Base-by-base conservation (phyloP, 2,113 vertebrate species). In the Melierax canorus region DNA sequence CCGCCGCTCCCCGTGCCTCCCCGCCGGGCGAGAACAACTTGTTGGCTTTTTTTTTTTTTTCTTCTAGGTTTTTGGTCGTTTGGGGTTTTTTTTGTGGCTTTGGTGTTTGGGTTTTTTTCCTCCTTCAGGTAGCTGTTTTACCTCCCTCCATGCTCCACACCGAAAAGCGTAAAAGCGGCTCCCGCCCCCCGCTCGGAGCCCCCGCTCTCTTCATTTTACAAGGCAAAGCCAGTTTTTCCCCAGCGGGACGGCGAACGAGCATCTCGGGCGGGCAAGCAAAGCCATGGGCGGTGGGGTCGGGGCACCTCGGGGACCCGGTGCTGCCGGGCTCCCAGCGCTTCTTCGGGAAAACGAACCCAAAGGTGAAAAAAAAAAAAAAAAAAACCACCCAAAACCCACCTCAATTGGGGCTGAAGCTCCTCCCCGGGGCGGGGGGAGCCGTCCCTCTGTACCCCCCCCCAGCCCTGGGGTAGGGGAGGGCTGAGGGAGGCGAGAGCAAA, bases 21-120 rank as follows among this genome's bases (percentile, higher is more conserved):
- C 74, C 32, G 29, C 71, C 68, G 46, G 36, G 51, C 26, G 62
- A 88, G 94, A 95, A 94, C 97, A 97, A 98, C 98, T 98, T 98
- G 97, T 98, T 98, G 98, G 53, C 21, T 43, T 45, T 23, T 58
- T 11, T 16, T 74, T 38, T 19, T 30, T 41, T 20, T 17, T 30
- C 53, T 38, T 30, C 15, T 26, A 6, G 26, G 17, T 16, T 56
- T 39, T 32, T 46, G 14, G 29, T 3, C 60, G 14, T 22, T 27
- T 76, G n/a, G 77, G 53, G 14, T 24, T 15, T 51, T 51, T 26
- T 26, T 15, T 26, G 24, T 1, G 5, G 27, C 16, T 32, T 39
- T n/a, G 0, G 0, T 24, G 23, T 24, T 50, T 50, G 23, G 23
- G 1, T 15, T 71, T 46, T 91, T 76, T 88, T 76, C 81, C 64